Conservation (phyloP, 1,140 invertebrate species). For the Cyclina sinensis region DNA sequence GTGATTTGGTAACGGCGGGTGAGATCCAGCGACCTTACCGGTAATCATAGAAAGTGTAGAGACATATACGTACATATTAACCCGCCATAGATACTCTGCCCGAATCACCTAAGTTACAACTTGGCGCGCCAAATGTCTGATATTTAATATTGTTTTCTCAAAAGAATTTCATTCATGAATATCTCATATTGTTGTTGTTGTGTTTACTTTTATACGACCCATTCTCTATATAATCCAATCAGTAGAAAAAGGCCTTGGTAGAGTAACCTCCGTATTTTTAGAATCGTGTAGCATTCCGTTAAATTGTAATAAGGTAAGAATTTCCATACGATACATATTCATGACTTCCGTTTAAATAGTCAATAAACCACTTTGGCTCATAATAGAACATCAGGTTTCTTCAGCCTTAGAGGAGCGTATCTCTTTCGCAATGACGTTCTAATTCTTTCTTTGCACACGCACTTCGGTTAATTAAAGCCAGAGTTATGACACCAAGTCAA, state of each 20-base stretch:
- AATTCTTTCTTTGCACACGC: too few species aligned
- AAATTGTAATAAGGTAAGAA: too few species aligned
- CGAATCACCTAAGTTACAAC: background rate
- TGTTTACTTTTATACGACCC: background rate
- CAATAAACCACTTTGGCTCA: too few species aligned
- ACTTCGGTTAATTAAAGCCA: too few species aligned
- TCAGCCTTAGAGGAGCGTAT: too few species aligned
- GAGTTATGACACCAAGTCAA: too few species aligned
- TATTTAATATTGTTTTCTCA: background rate
- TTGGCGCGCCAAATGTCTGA: conserved; percentile 6
- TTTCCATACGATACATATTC: too few species aligned
- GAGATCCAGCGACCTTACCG: background rate
- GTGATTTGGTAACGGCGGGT: background rate
- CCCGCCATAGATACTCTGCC: background rate
- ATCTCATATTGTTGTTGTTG: background rate
- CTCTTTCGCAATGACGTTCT: too few species aligned
- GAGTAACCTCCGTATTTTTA: background rate
- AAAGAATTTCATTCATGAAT: conserved; percentile 25
- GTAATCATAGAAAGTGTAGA: conserved; percentile 31
- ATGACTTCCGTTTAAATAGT: too few species aligned
- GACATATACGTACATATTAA: background rate
- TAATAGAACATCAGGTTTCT: too few species aligned
- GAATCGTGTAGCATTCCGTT: background rate
- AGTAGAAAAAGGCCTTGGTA: background rate
- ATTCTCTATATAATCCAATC: background rate